Evolutionary conservation across 2,888 invertebrate species (phyloP), one percentile per base, ranked within the genome.

Genomic region (Drosophila prolongata): DNA sequence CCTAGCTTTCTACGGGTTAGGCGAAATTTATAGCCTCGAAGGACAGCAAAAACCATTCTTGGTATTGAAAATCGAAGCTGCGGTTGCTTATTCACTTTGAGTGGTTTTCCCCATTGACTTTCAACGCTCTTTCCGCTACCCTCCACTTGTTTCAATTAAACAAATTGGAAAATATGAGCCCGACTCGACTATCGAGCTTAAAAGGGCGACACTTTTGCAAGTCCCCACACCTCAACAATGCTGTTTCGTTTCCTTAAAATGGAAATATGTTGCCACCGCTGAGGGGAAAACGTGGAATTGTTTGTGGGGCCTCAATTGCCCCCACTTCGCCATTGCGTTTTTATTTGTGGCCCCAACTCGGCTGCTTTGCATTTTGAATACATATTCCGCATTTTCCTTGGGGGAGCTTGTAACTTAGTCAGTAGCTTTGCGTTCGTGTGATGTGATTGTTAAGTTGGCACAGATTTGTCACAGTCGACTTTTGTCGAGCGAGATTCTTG

Each of bases 131-230:
- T 42, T 9, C 38, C 57, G 59, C 76, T 76, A 74, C 76, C 75
- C 75, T 69, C 76, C 89, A 86, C 87, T 87, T 87, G 78, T 87
- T 83, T 83, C 89, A 83, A 83, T 83, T 83, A 89, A 87, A 87
- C 89, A 89, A 83, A 83, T 89, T 89, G 89, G 70, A 83, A 83
- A 89, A 83, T 83, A 89, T 84, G 85, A 83, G 75, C 80, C 87
- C 74, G 38, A 66, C 64, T 55, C 80, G 73, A 55, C 72, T 76
- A 53, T 49, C 47, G 52, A 58, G 68, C 72, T 54, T 66, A 55
- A 49, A 81, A 87, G 81, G 76, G 74, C 54, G 79, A 80, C 62
- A 62, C 62, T 62, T 62, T 62, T 6, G 46, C 35, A 62, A 34
- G 44, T 57, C 55, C 59, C 75, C 72, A 80, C 60, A 80, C 60